Base-by-base conservation (phyloP, 2,113 vertebrate species). In the Indicator maculatus region DNA sequence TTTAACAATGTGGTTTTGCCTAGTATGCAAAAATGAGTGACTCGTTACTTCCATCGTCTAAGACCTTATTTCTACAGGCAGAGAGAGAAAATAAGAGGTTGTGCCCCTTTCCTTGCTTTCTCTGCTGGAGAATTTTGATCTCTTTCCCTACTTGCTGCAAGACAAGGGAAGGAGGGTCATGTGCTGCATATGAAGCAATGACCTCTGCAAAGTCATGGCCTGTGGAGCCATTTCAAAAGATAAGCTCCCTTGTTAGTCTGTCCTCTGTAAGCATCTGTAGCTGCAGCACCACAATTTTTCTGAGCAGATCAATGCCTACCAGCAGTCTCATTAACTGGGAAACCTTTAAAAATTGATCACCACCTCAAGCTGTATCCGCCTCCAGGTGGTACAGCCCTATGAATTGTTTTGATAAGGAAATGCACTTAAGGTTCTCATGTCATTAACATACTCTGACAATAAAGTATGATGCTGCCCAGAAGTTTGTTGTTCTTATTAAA, bases 291-390 rank as follows among this genome's bases (percentile, higher is more conserved):
- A 72, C 79, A 69, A 11, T 91, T 93, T 93, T 91, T 53, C 82
- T 59, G 69, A 87, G 65, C 58, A 94, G 63, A 97, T 95, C 87
- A 83, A 88, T 95, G 89, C 50, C 56, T 83, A 85, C 63, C 76
- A 77, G 80, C 92, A 82, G 53, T 65, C 75, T 96, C 86, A 87
- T 94, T 95, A 95, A 67, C 77, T 55, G 86, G 36, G 56, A 96
- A 85, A 60, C 61, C 47, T 88, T 80, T 89, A 91, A 91, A 83
- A 96, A 94, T 89, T 95, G 86, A 93, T 95, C 88, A 86, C 70
- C 36, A 71, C 30, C 56, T 89, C 61, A 44, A 63, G 67, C 50
- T 63, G 9, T 90, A 81, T 84, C 74, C 60, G 67, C 30, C 66
- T 90, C n/a, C 44, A 53, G 3, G 3, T 44, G 31, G 61, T 75